Percentiles rank a stretch among this genome's conserved stretches.
Conservation (phyloP, 30 jellyfish, hydroid and myxozoan species). For the Turritopsis dohrnii region DNA sequence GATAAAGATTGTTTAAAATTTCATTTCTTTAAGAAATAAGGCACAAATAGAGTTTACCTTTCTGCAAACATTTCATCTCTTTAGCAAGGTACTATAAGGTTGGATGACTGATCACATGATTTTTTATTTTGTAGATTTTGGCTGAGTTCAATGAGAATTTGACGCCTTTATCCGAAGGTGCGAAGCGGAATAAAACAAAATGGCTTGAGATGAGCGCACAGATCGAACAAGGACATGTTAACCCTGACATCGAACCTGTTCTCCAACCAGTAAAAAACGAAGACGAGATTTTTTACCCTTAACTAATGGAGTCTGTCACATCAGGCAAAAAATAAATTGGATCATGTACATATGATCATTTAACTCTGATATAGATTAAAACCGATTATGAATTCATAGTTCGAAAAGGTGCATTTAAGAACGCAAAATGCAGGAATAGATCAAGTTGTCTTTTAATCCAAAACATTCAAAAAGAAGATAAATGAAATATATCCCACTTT, state of each 20-base stretch:
- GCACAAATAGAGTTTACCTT: no score
- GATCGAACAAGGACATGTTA: conserved; percentile 64
- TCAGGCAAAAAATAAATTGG: not conserved
- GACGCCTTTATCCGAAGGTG: conserved; percentile 50
- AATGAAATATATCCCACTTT: no score
- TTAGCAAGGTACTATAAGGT: no score
- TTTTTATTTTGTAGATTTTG: conserved; percentile 40
- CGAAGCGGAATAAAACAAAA: conserved; percentile 33
- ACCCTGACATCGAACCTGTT: conserved; percentile 80
- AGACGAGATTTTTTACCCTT: conserved; percentile 24
- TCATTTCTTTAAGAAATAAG: no score
- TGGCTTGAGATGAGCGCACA: conserved; percentile 67
- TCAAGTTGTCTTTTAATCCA: no score
- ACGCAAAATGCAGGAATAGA: no score
- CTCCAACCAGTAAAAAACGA: conserved; percentile 48
- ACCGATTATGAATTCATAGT: no score
- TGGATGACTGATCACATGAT: not conserved
- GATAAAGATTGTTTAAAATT: no score
- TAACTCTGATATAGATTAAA: no score
- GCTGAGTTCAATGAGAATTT: conserved; percentile 40
- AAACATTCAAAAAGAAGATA: no score
- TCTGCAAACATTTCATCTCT: no score
- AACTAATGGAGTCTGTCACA: not conserved
- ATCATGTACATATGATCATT: not conserved
- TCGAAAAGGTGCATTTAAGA: no score